Base-by-base conservation (phyloP, 2,888 invertebrate species). In the Periphyllus acericola region DNA sequence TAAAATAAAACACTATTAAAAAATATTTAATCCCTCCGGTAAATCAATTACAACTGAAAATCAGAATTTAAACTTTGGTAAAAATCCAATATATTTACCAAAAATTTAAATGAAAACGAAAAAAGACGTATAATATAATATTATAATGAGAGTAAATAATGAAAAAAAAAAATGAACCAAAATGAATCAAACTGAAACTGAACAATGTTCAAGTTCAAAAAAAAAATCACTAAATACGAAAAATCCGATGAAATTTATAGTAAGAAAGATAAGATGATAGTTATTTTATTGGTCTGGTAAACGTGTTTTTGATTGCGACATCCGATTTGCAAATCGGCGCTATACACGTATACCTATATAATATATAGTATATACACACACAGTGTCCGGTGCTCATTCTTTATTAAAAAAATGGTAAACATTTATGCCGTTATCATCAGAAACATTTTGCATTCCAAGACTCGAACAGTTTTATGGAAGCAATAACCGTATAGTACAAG, bases 231-330 rank as follows among this genome's bases (percentile, higher is more conserved):
- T 71, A 71, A 82, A 71, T 74, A 74, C 21, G 40, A 76, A 68
- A 32, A 84, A 46, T 66, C 46, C 29, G 29, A 71, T n/a, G 52
- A 29, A 52, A 79, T 86, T 79, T 86, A 86, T 71, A 25, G 52
- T 52, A 32, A 36, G 40, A 83, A 60, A 66, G 60, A 40, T 21
- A n/a, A 36, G 72, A 83, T 72, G 40, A 80, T 36, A 55, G 72
- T 72, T 86, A 86, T 86, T 86, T 86, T 86, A 86, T 80, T 86
- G 40, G 71, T 71, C 78, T 36, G 55, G 72, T 11, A 46, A 74
- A 87, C 87, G 80, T 81, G 81, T 87, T 81, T 81, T 75, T 81
- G 87, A 87, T 87, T 40, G 60, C 74, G 40, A 87, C 55, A 87
- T 81, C 72, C 80, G 80, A 87, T 87, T 86, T 36, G 87, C 36